These are phyloP conservation scores for Leptothorax acervorum DNA, from an alignment of 2,888 invertebrate species.

Conservation along the genomic window DNA sequence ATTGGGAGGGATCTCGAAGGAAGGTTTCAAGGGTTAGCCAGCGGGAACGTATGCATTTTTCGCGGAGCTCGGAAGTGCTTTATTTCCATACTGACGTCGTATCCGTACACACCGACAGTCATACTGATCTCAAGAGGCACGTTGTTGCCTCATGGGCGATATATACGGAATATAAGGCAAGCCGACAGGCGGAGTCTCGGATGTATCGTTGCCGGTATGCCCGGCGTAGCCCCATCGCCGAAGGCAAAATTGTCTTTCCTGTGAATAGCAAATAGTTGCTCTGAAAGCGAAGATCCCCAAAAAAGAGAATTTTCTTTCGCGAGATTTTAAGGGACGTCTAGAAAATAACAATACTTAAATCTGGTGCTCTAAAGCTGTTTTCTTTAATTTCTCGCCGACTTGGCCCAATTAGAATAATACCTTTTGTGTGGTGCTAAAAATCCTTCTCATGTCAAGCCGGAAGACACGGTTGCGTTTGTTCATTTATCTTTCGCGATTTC, in stretches of 20 bases:
- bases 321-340: neutral
- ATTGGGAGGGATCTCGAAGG: conserved; percentile 69
- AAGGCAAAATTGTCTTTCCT: conserved; percentile 70
- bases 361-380: neutral
- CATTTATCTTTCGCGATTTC: conserved; percentile 14
- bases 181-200: conserved; percentile 63
- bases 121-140: conserved; percentile 78
- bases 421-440: neutral
- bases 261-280: conserved; percentile 65
- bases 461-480: conserved; percentile 4
- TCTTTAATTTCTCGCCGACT: neutral
- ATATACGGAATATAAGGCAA: conserved; percentile 72
- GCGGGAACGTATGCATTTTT: conserved; percentile 76
- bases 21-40: conserved; percentile 68
- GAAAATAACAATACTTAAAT: neutral
- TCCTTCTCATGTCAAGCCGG: neutral
- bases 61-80: conserved; percentile 80
- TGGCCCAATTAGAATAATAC: conserved; percentile 11
- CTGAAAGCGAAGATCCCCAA: conserved; percentile 63
- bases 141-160: conserved; percentile 75
- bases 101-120: conserved; percentile 76
- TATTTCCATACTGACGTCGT: conserved; percentile 80
- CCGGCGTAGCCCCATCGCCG: conserved; percentile 60
- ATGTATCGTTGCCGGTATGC: conserved; percentile 73
- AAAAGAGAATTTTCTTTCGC: conserved; percentile 46